Conservation (phyloP, 2,113 vertebrate genomes). For the Petromus typicus region DNA sequence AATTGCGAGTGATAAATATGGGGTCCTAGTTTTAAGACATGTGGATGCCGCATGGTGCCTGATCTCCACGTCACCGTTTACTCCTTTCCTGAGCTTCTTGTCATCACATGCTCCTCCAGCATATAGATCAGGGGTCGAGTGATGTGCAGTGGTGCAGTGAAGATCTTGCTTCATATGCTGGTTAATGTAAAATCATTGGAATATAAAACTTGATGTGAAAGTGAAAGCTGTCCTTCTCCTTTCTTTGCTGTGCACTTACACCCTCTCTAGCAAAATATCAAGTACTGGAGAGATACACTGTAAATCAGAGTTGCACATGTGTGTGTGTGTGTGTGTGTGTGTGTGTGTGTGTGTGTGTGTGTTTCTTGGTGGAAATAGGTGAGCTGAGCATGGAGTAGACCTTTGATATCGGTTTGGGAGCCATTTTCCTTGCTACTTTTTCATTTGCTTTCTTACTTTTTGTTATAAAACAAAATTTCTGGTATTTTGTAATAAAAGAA, state of each 20-base stretch:
- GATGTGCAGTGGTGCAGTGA: not conserved
- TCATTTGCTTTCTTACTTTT: not conserved
- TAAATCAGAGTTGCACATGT: not conserved
- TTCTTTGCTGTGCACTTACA: not conserved
- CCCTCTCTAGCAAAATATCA: not conserved
- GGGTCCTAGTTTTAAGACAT: not conserved
- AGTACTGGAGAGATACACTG: not conserved
- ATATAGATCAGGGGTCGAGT: not conserved
- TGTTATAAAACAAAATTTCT: constrained; percentile 7
- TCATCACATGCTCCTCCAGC: not conserved
- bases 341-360: not conserved
- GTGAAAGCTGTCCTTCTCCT: not conserved
- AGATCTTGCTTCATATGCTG: not conserved
- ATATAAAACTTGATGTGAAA: constrained; percentile 40
- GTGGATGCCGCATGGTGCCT: not conserved
- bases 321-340: not conserved
- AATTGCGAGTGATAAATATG: not conserved
- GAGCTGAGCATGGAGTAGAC: not conserved
- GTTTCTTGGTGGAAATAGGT: not conserved
- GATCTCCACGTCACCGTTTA: not conserved
- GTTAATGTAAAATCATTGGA: constrained; percentile 5
- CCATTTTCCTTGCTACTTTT: constrained; percentile 22
- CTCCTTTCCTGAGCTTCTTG: not conserved
- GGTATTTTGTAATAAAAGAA: constrained; percentile 30
- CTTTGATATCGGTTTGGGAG: not conserved